phyloP scores from a whole-genome alignment of 1,140 invertebrate species.

The Drosophila sucinea region DNA sequence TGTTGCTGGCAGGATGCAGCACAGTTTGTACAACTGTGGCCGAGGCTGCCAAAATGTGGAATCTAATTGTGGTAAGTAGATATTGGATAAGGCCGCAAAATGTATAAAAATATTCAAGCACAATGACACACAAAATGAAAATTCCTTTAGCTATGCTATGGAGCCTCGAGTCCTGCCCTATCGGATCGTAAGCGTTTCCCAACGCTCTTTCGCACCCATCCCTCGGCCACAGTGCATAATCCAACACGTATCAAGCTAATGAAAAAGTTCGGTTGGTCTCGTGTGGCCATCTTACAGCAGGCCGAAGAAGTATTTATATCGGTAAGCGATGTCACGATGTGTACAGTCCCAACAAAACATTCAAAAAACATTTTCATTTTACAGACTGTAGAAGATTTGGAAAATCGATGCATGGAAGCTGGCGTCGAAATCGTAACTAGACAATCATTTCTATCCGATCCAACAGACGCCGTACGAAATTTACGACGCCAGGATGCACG shows the following conservation, averaged over 20 bases:
- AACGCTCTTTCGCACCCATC: conserved; percentile 99
- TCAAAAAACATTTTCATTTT: conserved; percentile 7
- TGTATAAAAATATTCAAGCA: not conserved
- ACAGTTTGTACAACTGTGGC: conserved; percentile 99
- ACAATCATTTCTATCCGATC: conserved; percentile 98
- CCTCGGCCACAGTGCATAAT: conserved; percentile 99
- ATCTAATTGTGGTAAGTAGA: conserved; percentile 96
- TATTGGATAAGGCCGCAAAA: conserved; percentile 34
- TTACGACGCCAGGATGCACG: conserved; percentile 96
- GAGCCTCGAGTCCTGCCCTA: conserved; percentile 98
- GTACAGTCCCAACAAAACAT: not conserved
- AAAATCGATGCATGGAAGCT: conserved; percentile 96
- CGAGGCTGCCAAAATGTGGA: conserved; percentile 99
- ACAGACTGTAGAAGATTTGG: conserved; percentile 98
- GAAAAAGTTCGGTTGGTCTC: conserved; percentile 98
- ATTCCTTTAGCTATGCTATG: conserved; percentile 94
- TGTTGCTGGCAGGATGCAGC: conserved; percentile 98
- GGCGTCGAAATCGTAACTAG: conserved; percentile 97
- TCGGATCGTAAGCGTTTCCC: conserved; percentile 98
- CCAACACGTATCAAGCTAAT: conserved; percentile 98
- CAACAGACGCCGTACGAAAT: conserved; percentile 97
- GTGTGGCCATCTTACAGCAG: conserved; percentile 98
- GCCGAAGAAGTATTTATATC: conserved; percentile 99
- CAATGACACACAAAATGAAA: not conserved
- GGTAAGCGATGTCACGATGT: conserved; percentile 85